These are phyloP conservation scores for Eristalinus aeneus DNA, from an alignment of 2,888 invertebrate species.

Conservation along the genomic window DNA sequence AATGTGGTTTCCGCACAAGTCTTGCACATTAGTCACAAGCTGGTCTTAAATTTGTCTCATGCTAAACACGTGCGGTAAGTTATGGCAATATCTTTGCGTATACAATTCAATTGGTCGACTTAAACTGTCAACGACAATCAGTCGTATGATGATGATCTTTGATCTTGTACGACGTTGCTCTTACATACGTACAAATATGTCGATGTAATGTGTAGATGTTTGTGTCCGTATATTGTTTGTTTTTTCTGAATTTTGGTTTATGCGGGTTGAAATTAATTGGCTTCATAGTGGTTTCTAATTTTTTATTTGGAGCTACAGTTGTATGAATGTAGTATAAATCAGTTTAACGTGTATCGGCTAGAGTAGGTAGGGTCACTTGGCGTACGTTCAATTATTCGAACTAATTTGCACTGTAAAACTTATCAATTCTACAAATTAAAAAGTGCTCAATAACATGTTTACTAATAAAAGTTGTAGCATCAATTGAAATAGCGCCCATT, in stretches of 20 bases:
- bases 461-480: constrained; percentile 22
- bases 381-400: constrained; percentile 15
- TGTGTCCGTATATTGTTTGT: too few relatives aligned
- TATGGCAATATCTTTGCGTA: constrained; percentile 14
- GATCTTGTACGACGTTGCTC: constrained; percentile 2
- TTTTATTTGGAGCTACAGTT: too few relatives aligned
- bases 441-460: constrained; percentile 18
- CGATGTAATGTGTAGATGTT: background rate
- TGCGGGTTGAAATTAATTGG: background rate
- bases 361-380: background rate
- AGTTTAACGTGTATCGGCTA: constrained; percentile 5
- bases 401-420: constrained; percentile 45
- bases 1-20: constrained; percentile 37
- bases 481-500: constrained; percentile 25
- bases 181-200: background rate
- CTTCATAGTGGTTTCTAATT: too few relatives aligned
- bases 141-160: constrained; percentile 27
- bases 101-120: constrained; percentile 18
- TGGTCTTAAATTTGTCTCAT: constrained; percentile 29
- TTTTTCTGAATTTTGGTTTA: too few relatives aligned
- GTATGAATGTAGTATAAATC: constrained; percentile 6
- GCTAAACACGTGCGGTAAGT: constrained; percentile 10
- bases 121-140: background rate
- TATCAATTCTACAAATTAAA: constrained; percentile 48
- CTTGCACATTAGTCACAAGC: constrained; percentile 21